Evolutionary conservation across 2,888 invertebrate species (phyloP).

Genomic region (Teleogryllus oceanicus): DNA sequence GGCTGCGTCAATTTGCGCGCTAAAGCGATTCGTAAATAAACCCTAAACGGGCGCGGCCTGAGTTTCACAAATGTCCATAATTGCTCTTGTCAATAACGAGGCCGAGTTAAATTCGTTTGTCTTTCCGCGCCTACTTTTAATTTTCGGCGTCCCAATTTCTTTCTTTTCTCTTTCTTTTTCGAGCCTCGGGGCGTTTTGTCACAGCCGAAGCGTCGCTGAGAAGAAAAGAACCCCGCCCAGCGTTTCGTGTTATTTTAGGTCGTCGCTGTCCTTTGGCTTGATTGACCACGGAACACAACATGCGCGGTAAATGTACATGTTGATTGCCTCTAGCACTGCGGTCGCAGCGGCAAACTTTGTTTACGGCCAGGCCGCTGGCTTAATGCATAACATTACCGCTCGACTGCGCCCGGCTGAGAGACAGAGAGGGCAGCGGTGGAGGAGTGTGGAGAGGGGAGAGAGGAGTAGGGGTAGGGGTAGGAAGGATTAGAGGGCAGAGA

Average conservation of each 20-base stretch:
- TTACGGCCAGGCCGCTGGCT: not conserved
- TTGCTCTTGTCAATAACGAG: constrained; percentile 9
- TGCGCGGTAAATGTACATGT: constrained; percentile 18
- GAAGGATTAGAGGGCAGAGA: too few species aligned
- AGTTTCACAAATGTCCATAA: constrained; percentile 2
- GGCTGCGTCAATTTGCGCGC: not conserved
- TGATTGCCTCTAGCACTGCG: constrained; percentile 9
- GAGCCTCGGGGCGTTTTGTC: not conserved
- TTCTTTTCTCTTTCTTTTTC: too few species aligned
- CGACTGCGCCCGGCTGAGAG: not conserved
- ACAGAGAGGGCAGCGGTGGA: too few species aligned
- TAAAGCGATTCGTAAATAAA: constrained; percentile 4
- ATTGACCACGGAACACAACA: not conserved
- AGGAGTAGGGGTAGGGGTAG: too few species aligned
- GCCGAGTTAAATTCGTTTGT: not conserved
- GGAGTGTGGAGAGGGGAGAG: too few species aligned
- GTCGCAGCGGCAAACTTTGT: constrained; percentile 7
- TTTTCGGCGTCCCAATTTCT: not conserved
- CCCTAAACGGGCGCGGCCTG: not conserved
- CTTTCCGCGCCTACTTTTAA: not conserved
- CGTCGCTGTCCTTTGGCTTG: not conserved
- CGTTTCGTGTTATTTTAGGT: not conserved
- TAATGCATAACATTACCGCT: constrained; percentile 1
- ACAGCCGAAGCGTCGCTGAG: not conserved
- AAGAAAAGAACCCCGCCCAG: not conserved